A percentile compares a stretch with the other conserved stretches of the same genome.
phyloP scores from a whole-genome alignment of 2,888 invertebrate genomes.

The Eilema caniola region DNA sequence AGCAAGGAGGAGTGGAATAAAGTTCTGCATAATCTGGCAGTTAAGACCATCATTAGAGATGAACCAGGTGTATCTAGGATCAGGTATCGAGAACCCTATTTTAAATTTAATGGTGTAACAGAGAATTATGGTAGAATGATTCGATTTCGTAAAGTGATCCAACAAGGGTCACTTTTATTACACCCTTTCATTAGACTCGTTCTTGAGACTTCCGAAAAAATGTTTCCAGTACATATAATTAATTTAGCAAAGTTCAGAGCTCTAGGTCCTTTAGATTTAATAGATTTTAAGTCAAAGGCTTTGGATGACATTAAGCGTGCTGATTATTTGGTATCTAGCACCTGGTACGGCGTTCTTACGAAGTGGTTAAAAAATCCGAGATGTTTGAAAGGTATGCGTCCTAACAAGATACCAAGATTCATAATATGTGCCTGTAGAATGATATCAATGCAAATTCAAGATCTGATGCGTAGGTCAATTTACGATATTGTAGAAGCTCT shows the following conservation, averaged over 20 bases:
- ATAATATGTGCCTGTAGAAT: conserved; percentile 79
- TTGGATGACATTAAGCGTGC: conserved; percentile 77
- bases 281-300: conserved; percentile 67
- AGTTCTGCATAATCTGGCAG: conserved; percentile 88
- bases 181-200: conserved; percentile 89
- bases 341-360: conserved; percentile 78
- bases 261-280: conserved; percentile 73
- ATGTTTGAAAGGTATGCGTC: conserved; percentile 75
- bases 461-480: conserved; percentile 89
- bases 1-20: conserved; percentile 87
- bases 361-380: conserved; percentile 82
- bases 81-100: conserved; percentile 81
- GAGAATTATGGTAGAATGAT: conserved; percentile 86
- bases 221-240: conserved; percentile 85
- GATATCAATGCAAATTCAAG: conserved; percentile 88
- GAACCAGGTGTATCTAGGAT: conserved; percentile 84
- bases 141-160: conserved; percentile 84
- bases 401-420: conserved; percentile 74
- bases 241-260: conserved; percentile 81
- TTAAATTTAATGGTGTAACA: conserved; percentile 89
- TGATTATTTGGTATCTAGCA: conserved; percentile 78
- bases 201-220: conserved; percentile 81
- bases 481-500: conserved; percentile 87
- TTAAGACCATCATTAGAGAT: conserved; percentile 89
- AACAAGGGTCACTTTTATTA: conserved; percentile 87